Conservation (phyloP, 1,140 invertebrate genomes). For the Pararge aegeria region DNA sequence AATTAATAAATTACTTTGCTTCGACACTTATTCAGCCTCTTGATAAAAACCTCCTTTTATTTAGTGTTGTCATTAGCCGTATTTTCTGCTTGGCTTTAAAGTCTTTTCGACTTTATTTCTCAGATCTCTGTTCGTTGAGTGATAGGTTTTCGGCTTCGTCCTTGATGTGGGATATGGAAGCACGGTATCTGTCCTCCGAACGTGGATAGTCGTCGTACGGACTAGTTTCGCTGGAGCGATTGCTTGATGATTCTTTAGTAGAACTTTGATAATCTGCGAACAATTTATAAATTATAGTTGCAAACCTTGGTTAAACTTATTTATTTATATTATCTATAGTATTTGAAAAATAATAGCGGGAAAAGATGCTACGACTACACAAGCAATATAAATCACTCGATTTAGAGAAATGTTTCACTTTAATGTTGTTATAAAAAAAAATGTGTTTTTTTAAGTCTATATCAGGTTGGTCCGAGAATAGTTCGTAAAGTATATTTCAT, state of each 20-base stretch:
- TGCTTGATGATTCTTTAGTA: conserved; percentile 64
- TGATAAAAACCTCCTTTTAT: conserved; percentile 3
- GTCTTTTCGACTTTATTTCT: conserved; percentile 51
- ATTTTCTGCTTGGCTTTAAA: conserved; percentile 5
- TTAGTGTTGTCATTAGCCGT: conserved; percentile 9
- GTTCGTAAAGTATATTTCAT: too few relatives aligned
- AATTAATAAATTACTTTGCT: not conserved
- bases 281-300: not conserved
- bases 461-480: too few relatives aligned
- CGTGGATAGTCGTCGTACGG: conserved; percentile 68
- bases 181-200: conserved; percentile 59
- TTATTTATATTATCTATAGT: too few relatives aligned
- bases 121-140: conserved; percentile 75
- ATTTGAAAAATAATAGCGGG: not conserved
- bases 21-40: conserved; percentile 23
- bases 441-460: too few relatives aligned
- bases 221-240: conserved; percentile 67
- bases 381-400: too few relatives aligned
- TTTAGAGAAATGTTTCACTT: too few relatives aligned
- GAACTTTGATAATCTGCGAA: conserved; percentile 54
- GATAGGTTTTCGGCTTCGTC: conserved; percentile 77
- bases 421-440: too few relatives aligned
- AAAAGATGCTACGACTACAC: too few relatives aligned
- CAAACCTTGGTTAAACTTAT: too few relatives aligned
- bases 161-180: conserved; percentile 64